Percentiles rank a stretch among this genome's conserved stretches.
phyloP scores from a whole-genome alignment of 2,888 invertebrate genomes.

The Thereva nobilitata region DNA sequence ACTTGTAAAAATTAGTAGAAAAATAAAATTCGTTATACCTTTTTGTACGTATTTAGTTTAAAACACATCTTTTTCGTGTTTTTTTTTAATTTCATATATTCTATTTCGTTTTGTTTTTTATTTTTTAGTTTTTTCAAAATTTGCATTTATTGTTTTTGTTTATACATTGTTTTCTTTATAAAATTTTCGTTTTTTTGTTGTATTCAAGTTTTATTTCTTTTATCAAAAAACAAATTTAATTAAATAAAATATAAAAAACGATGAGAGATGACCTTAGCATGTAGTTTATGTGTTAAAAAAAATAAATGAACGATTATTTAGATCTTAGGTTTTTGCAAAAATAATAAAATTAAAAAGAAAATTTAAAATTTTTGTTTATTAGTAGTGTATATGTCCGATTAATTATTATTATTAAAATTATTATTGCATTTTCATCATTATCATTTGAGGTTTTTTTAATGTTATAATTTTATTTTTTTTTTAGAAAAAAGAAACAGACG shows the following conservation, averaged over 20 bases:
- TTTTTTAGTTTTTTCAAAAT: constrained; percentile 3
- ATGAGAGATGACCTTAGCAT: constrained; percentile 28
- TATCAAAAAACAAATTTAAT: no score
- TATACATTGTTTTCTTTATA: constrained; percentile 13
- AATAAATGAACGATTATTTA: neutral
- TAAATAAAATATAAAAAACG: constrained; percentile 7
- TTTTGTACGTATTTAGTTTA: constrained; percentile 22
- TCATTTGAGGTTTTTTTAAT: no score
- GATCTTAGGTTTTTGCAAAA: constrained; percentile 16
- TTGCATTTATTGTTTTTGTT: constrained; percentile 8
- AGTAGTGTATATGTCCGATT: no score
- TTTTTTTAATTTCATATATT: constrained; percentile 11
- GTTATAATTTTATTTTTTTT: no score
- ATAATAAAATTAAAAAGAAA: constrained; percentile 12
- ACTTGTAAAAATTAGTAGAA: constrained; percentile 4
- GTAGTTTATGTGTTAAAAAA: constrained; percentile 22
- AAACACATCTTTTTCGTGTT: constrained; percentile 1
- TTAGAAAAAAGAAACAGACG: no score
- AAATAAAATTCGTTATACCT: constrained; percentile 28
- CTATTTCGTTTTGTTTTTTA: constrained; percentile 14
- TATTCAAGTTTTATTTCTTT: no score
- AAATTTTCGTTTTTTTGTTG: constrained; percentile 2
- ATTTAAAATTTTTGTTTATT: neutral
- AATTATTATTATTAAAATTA: no score
- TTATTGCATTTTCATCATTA: no score